Evolutionary conservation across 2,888 invertebrate species (phyloP), one percentile per base, ranked within the genome.

Genomic region (Drosophila picticornis): DNA sequence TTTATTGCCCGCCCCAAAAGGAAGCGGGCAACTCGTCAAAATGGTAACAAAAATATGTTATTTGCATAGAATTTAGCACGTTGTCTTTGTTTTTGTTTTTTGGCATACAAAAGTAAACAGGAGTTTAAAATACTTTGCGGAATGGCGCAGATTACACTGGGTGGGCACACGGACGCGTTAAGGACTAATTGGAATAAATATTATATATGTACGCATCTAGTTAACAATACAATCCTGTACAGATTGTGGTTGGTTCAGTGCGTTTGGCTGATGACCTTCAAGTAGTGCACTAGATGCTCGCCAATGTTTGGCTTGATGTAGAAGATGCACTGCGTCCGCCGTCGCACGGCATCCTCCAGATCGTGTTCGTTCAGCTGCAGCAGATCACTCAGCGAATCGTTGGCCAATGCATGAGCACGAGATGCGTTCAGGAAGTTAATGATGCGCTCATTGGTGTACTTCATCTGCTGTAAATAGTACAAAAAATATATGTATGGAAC

Each of bases 271-370:
- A 92, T 80, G 58, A 92, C 88, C 76, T 88, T 92, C 7, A 93
- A 77, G 76, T 93, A 93, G 66, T 91, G 84, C 22, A 92, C 82
- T 19, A 93, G 80, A 77, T 93, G 91, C 72, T 91, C 90, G 19
- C 92, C 93, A 43, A 92, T 80, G 65, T 91, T 83, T 66, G 91
- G 91, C 50, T 81, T 91, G n/a, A 93, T 92, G 69, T 92, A 93
- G 71, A 93, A 92, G 29, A 90, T 87, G 78, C 89, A 91, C 61
- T 89, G 83, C 31, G 85, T 75, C 22, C 86, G 78, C 2, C 80
- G 77, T n/a, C 75, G 70, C 13, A 58, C 31, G 4, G 75, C 77
- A 6, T 74, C 62, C 2, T 73, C 64, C 4, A 81, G 75, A 25
- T 75, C 72, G n/a, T 58, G 64, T 11, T 81, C 75, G 29, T 77